Conservation (phyloP, 2,113 vertebrate species). For the Aepyceros melampus region DNA sequence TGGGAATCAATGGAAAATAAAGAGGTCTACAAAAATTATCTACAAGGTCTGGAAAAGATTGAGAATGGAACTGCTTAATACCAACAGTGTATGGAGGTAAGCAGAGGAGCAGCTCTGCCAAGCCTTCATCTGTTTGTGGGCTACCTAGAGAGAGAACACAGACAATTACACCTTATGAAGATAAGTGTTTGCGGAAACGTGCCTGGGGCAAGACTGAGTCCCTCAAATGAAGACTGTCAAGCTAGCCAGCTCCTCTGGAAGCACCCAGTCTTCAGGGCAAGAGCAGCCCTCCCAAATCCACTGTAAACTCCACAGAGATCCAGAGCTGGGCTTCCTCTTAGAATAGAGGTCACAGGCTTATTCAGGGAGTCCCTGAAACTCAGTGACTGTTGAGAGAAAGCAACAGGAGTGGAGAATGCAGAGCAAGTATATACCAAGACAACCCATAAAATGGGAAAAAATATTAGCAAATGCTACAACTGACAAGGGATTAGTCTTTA, state of each 20-base stretch:
- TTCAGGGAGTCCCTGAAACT: neutral
- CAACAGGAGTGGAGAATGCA: neutral
- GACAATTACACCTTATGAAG: neutral
- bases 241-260: neutral
- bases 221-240: neutral
- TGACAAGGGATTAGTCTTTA: neutral
- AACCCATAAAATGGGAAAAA: neutral
- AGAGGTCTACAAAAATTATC: conserved; percentile 37
- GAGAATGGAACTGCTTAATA: conserved; percentile 67
- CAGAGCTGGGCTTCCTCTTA: neutral
- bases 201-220: neutral
- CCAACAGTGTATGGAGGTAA: conserved; percentile 33
- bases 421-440: neutral
- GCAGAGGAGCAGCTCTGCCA: conserved; percentile 28
- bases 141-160: neutral
- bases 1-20: conserved; percentile 42
- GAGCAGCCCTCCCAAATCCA: neutral
- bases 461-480: neutral
- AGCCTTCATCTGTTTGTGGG: neutral
- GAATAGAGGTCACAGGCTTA: neutral
- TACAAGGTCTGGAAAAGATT: conserved; percentile 63
- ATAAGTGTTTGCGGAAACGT: neutral
- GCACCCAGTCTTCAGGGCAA: neutral
- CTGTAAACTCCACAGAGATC: neutral
- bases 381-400: neutral